Evolutionary conservation across 2,888 invertebrate species (phyloP).

Genomic region (Limulus polyphemus): DNA sequence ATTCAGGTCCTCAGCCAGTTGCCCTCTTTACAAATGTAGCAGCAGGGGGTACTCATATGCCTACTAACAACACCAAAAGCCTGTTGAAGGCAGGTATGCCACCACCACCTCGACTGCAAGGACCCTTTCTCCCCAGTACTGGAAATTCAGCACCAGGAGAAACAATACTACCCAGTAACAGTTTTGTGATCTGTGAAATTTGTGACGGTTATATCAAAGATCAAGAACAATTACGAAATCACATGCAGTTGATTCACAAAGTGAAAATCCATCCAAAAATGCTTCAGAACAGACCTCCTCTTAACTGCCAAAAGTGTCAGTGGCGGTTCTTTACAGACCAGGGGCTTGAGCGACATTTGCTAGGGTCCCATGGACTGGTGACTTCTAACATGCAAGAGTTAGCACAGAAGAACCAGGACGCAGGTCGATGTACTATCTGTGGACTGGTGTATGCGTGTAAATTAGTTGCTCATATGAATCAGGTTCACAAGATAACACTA

Average conservation of each 20-base stretch:
- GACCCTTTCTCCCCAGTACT: conserved; percentile 8
- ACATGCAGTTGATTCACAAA: conserved; percentile 97
- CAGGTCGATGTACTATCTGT: conserved; percentile 87
- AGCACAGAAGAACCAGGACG: conserved; percentile 86
- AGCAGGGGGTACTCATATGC: conserved; percentile 23
- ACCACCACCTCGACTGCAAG: conserved; percentile 9
- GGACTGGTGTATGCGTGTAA: conserved; percentile 93
- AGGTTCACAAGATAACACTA: conserved; percentile 78
- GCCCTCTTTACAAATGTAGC: conserved; percentile 45
- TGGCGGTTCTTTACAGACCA: conserved; percentile 94
- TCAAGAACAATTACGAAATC: conserved; percentile 80
- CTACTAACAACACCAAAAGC: conserved; percentile 5
- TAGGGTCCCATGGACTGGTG: conserved; percentile 86
- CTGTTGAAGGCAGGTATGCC: conserved; percentile 1
- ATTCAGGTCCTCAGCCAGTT: conserved; percentile 35
- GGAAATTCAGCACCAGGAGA: neutral
- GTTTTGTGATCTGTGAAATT: conserved; percentile 89
- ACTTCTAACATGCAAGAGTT: conserved; percentile 93
- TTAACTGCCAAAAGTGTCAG: conserved; percentile 92
- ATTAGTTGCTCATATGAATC: conserved; percentile 74
- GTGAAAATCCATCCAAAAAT: conserved; percentile 91
- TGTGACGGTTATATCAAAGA: conserved; percentile 96
- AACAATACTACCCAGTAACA: conserved; percentile 42
- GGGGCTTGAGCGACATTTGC: conserved; percentile 84
- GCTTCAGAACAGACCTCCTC: conserved; percentile 84